phyloP scores from a whole-genome alignment of 2,113 vertebrate species.

The Capreolus pygargus region DNA sequence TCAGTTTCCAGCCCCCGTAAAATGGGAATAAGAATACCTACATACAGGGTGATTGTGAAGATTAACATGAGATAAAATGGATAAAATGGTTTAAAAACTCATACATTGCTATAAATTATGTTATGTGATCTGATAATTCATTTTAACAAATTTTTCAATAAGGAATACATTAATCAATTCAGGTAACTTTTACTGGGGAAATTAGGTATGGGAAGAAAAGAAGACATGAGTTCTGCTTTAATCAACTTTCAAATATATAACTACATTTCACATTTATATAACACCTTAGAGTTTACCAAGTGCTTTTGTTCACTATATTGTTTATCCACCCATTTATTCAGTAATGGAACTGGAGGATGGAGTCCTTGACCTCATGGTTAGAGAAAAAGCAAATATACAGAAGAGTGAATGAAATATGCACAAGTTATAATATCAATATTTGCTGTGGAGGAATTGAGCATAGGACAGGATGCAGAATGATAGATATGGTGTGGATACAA shows the following conservation, averaged over 20 bases:
- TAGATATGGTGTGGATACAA: background rate
- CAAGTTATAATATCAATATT: background rate
- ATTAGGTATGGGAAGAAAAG: background rate
- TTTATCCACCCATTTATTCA: background rate
- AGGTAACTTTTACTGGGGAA: slow-evolving; percentile 1
- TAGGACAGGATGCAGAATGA: background rate
- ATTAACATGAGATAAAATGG: background rate
- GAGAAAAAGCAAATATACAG: background rate
- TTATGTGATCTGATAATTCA: background rate
- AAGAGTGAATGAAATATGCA: background rate
- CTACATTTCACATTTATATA: background rate
- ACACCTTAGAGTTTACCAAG: background rate
- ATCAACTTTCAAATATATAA: background rate
- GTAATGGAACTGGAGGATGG: background rate
- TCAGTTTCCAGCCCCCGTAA: background rate
- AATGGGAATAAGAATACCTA: background rate
- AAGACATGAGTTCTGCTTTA: slow-evolving; percentile 5
- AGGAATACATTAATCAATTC: slow-evolving; percentile 38
- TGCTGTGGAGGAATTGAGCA: background rate
- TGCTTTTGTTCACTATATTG: background rate
- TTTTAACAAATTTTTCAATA: slow-evolving; percentile 31
- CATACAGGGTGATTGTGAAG: background rate
- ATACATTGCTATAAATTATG: background rate
- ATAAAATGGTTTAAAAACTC: background rate
- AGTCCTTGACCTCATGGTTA: background rate